Evolutionary conservation across 2,888 invertebrate species (phyloP).

Genomic region (Atherix ibis): DNA sequence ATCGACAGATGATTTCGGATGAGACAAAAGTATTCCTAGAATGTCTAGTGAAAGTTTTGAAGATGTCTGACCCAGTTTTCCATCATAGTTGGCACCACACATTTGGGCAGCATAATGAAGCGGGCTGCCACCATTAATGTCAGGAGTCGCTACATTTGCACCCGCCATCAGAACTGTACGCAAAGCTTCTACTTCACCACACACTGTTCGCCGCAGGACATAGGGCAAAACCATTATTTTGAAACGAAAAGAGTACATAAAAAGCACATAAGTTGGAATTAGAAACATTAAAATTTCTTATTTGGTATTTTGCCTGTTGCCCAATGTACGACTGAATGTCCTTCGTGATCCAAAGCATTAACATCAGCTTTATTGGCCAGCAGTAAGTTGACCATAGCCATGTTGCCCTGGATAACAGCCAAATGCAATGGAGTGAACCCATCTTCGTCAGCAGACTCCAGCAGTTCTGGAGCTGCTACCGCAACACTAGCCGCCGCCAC

Average conservation of each 20-base stretch:
- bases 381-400: constrained; percentile 69
- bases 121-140: constrained; percentile 89
- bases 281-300: too few relatives aligned
- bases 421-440: constrained; percentile 91
- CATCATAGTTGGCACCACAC: constrained; percentile 67
- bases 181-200: constrained; percentile 81
- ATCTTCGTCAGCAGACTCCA: constrained; percentile 77
- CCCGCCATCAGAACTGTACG: constrained; percentile 71
- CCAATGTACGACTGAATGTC: constrained; percentile 95
- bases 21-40: constrained; percentile 61
- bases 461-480: constrained; percentile 70
- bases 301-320: constrained; percentile 60
- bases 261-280: too few relatives aligned
- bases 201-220: too few relatives aligned
- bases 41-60: constrained; percentile 37
- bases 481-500: constrained; percentile 61
- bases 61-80: constrained; percentile 29
- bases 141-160: constrained; percentile 74
- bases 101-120: constrained; percentile 96
- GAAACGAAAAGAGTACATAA: too few relatives aligned
- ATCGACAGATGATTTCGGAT: constrained; percentile 65
- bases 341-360: constrained; percentile 80
- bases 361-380: constrained; percentile 80
- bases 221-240: too few relatives aligned
- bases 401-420: constrained; percentile 86